Conservation (phyloP, 2,797 vertebrate genomes). For the Sebastes oblongus region DNA sequence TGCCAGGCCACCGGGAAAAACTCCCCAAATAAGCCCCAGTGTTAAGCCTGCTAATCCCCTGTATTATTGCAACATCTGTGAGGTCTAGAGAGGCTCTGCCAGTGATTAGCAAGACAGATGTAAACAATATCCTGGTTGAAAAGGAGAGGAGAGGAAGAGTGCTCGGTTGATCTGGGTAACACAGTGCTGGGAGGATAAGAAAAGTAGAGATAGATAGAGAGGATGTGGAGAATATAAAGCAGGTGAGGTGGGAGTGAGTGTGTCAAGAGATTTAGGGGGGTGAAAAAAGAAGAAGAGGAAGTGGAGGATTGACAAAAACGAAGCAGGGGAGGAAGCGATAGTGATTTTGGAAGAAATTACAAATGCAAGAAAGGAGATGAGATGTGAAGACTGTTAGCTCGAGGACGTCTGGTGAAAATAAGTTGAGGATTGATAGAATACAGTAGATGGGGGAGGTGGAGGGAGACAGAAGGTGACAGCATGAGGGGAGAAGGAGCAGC, state of each 20-base stretch:
- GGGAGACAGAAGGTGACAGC: conserved; percentile 58
- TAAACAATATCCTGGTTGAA: conserved; percentile 73
- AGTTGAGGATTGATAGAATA: conserved; percentile 23
- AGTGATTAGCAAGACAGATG: conserved; percentile 77
- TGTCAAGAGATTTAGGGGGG: conserved; percentile 30
- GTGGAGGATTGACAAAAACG: conserved; percentile 20
- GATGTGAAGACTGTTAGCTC: background rate
- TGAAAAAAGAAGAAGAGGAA: conserved; percentile 8
- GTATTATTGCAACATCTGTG: conserved; percentile 82
- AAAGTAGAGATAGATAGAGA: conserved; percentile 41
- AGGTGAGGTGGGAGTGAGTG: conserved; percentile 40
- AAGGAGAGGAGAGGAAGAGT: conserved; percentile 21
- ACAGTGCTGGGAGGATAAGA: conserved; percentile 31
- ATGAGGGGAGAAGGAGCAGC: conserved; percentile 53
- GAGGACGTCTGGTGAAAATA: background rate
- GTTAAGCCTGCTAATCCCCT: conserved; percentile 77
- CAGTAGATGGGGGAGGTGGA: conserved; percentile 39
- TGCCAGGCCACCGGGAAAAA: conserved; percentile 60
- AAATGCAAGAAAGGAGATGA: conserved; percentile 5
- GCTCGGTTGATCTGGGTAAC: conserved; percentile 37
- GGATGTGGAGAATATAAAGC: conserved; percentile 61
- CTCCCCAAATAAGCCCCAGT: conserved; percentile 71
- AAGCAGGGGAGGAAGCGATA: conserved; percentile 25
- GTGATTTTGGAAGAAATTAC: conserved; percentile 21
- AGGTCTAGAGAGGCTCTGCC: conserved; percentile 73